Evolutionary conservation across 2,888 invertebrate species (phyloP).

Genomic region (Trachelus iudaicus): DNA sequence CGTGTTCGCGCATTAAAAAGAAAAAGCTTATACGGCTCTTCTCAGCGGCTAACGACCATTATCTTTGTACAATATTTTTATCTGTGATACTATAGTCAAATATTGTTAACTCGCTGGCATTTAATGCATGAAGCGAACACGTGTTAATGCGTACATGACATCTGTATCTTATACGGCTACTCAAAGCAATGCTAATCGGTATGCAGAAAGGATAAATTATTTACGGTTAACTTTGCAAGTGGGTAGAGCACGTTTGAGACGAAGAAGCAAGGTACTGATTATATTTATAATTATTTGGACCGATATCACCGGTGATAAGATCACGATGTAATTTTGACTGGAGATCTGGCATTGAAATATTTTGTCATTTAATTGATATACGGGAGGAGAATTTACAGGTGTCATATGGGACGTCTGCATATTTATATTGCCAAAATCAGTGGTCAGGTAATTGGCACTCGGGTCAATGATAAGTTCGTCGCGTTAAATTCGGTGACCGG

Average conservation of each 20-base stretch:
- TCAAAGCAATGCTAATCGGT: background rate
- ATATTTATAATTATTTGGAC: background rate
- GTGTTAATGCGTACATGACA: background rate
- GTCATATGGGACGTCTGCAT: background rate
- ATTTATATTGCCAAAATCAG: background rate
- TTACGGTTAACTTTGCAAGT: too few species aligned
- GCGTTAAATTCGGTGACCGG: background rate
- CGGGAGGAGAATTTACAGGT: background rate
- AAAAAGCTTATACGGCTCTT: background rate
- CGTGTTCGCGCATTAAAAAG: background rate
- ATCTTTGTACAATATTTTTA: background rate
- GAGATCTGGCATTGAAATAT: too few species aligned
- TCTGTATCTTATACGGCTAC: background rate
- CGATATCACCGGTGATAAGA: background rate
- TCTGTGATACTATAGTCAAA: background rate
- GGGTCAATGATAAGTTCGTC: background rate
- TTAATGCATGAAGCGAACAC: background rate
- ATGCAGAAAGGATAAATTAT: too few species aligned
- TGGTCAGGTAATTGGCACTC: background rate
- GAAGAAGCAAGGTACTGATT: background rate
- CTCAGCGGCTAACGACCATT: background rate
- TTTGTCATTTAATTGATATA: background rate
- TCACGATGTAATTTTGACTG: background rate
- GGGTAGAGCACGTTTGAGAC: background rate
- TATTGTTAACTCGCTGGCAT: background rate